These are phyloP conservation scores for Cremastinae sp. DNA, from an alignment of 2,888 invertebrate species.

Conservation along the genomic window DNA sequence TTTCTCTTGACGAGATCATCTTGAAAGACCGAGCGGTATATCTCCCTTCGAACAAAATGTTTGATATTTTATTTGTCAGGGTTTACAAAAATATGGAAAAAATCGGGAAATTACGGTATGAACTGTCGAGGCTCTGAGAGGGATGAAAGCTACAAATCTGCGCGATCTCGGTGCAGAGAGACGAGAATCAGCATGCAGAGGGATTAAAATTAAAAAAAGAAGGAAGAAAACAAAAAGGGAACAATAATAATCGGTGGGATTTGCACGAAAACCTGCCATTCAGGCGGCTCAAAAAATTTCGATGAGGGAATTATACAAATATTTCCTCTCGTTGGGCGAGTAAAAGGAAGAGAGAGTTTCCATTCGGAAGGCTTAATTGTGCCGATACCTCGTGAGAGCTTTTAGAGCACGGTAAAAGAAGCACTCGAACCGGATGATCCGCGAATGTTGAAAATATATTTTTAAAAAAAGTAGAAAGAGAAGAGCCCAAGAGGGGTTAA, in stretches of 20 bases:
- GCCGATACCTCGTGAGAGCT: constrained; percentile 36
- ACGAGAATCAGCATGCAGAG: constrained; percentile 29
- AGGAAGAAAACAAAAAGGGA: constrained; percentile 9
- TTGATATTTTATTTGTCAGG: no score
- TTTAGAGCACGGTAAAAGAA: constrained; percentile 37
- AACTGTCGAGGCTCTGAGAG: no score
- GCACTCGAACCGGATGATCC: constrained; percentile 46
- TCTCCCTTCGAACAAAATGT: no score
- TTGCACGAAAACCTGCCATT: constrained; percentile 15
- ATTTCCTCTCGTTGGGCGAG: background rate
- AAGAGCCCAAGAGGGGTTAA: constrained; percentile 52
- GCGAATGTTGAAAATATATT: constrained; percentile 44
- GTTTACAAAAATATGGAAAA: background rate
- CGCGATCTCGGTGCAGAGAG: background rate
- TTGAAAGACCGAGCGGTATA: background rate
- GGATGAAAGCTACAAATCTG: no score
- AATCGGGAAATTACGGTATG: background rate
- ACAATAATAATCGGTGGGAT: constrained; percentile 20
- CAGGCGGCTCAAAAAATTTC: constrained; percentile 5
- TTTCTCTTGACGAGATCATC: no score
- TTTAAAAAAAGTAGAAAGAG: constrained; percentile 47
- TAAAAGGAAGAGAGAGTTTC: constrained; percentile 4
- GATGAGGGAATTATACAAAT: constrained; percentile 22
- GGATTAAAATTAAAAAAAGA: constrained; percentile 33
- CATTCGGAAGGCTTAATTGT: constrained; percentile 27